Conservation (phyloP, 1,140 invertebrate species). For the Proctacanthus coquilletti region DNA sequence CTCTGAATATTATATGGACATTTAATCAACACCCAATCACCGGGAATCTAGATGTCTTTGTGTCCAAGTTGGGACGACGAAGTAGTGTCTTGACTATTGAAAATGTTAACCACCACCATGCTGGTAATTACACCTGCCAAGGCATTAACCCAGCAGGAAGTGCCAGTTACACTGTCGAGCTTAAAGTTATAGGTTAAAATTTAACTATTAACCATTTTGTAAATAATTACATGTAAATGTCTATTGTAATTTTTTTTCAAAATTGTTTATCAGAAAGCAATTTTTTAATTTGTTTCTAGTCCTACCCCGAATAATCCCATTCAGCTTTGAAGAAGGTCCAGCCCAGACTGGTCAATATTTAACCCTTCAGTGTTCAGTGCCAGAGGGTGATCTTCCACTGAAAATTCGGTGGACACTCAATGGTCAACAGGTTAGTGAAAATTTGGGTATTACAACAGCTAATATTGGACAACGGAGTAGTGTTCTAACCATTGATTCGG, state of each 20-base stretch:
- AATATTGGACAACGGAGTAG: slow-evolving; percentile 46
- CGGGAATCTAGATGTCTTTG: slow-evolving; percentile 30
- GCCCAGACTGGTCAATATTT: slow-evolving; percentile 27
- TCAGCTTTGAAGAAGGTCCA: slow-evolving; percentile 32
- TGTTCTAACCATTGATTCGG: slow-evolving; percentile 46
- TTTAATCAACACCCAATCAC: slow-evolving; percentile 42
- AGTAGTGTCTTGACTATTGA: slow-evolving; percentile 57
- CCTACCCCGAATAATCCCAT: slow-evolving; percentile 54
- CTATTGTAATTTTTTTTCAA: slow-evolving; percentile 5
- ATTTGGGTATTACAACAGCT: slow-evolving; percentile 35
- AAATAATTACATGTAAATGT: background rate
- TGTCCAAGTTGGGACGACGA: slow-evolving; percentile 29
- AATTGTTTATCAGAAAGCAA: background rate
- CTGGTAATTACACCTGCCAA: slow-evolving; percentile 47
- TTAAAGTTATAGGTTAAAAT: slow-evolving; percentile 26
- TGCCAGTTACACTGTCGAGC: slow-evolving; percentile 34
- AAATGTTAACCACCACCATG: slow-evolving; percentile 43
- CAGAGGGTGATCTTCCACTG: slow-evolving; percentile 56
- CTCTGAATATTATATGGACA: slow-evolving; percentile 63
- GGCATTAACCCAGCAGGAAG: slow-evolving; percentile 60
- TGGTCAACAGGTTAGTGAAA: slow-evolving; percentile 32
- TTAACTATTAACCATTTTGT: background rate
- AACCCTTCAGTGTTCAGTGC: slow-evolving; percentile 46
- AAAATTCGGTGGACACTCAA: slow-evolving; percentile 57
- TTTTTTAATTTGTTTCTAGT: slow-evolving; percentile 31